Evolutionary conservation across 23 tunicate species (phyloP).

Genomic region (Diplosoma virens): DNA sequence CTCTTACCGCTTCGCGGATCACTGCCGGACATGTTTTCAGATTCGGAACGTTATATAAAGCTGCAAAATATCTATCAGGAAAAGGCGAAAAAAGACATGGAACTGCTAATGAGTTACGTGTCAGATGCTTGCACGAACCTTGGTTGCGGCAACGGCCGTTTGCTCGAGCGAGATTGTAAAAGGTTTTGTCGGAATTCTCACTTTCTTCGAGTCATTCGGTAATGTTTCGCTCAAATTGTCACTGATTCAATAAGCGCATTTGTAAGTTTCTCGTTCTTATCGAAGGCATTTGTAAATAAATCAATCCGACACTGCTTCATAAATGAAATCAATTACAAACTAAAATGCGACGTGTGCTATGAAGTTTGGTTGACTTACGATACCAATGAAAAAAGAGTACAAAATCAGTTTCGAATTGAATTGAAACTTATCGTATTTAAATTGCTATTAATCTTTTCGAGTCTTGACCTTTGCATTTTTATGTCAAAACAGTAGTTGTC

Average conservation of each 20-base stretch:
- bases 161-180: slow-evolving; percentile 56
- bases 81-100: slow-evolving; percentile 64
- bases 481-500: no score
- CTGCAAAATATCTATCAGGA: slow-evolving; percentile 77
- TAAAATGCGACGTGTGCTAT: no score
- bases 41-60: slow-evolving; percentile 84
- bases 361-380: no score
- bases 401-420: no score
- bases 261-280: no score
- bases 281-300: no score
- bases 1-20: slow-evolving; percentile 71
- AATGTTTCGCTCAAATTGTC: neutral
- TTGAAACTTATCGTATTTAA: no score
- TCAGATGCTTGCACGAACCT: slow-evolving; percentile 48
- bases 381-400: no score
- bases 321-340: no score
- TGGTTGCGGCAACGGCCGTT: slow-evolving; percentile 58
- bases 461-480: no score
- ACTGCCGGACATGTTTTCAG: slow-evolving; percentile 97
- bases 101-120: slow-evolving; percentile 46
- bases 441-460: no score
- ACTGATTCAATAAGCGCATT: neutral
- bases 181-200: slow-evolving; percentile 81
- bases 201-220: slow-evolving; percentile 66
- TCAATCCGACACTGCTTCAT: no score